These are phyloP conservation scores for Steinernema hermaphroditum DNA, from an alignment of 2,888 invertebrate genomes.

Conservation along the genomic window DNA sequence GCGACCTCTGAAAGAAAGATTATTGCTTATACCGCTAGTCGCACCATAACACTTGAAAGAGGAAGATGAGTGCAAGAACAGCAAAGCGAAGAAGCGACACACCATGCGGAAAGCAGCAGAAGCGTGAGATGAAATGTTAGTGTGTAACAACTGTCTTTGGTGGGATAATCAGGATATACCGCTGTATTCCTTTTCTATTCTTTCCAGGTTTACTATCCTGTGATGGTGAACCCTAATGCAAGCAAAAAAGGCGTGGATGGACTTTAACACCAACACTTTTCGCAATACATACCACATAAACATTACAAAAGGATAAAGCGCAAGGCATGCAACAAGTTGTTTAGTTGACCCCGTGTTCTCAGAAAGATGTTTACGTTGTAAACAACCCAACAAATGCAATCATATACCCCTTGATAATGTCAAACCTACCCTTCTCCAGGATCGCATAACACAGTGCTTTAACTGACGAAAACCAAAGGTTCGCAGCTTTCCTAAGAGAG, in stretches of 20 bases:
- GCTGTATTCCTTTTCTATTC: too few species aligned
- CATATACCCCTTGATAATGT: background rate
- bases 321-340: conserved; percentile 10
- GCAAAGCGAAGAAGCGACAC: background rate
- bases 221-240: background rate
- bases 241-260: background rate
- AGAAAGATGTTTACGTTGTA: background rate
- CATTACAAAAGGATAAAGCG: background rate
- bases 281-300: too few species aligned
- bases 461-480: conserved; percentile 26
- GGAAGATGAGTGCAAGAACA: conserved; percentile 21
- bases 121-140: background rate
- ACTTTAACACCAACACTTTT: too few species aligned
- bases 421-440: conserved; percentile 29
- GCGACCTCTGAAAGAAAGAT: conserved; percentile 31
- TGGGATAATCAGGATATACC: too few species aligned
- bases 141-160: background rate
- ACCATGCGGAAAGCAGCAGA: conserved; percentile 3
- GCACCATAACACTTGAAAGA: conserved; percentile 24
- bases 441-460: conserved; percentile 20
- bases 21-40: conserved; percentile 29
- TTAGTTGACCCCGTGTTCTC: background rate
- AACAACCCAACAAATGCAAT: conserved; percentile 12
- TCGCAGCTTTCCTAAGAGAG: conserved; percentile 25
- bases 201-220: too few species aligned